Percentiles rank a stretch among this genome's conserved stretches.
These are phyloP conservation scores for Macrotis lagotis DNA, from an alignment of 2,113 vertebrate genomes.

Conservation along the genomic window DNA sequence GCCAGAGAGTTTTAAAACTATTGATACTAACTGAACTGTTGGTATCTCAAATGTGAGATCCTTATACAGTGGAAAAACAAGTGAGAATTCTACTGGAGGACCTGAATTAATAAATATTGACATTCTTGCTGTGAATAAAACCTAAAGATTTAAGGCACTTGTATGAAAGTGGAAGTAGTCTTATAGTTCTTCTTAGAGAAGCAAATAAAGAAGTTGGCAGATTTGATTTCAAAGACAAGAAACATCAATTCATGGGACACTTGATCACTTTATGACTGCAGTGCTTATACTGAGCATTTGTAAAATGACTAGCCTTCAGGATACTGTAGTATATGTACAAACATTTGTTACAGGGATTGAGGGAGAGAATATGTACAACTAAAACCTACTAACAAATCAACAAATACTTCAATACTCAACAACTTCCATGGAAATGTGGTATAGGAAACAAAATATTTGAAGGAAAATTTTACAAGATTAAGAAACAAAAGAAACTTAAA, in stretches of 20 bases:
- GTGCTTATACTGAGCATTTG: not conserved
- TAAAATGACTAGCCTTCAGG: not conserved
- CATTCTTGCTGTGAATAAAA: not conserved
- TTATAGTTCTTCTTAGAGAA: not conserved
- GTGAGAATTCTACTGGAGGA: not conserved
- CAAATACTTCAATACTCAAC: not conserved
- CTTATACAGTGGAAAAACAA: not conserved
- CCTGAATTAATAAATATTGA: not conserved
- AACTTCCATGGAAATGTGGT: not conserved
- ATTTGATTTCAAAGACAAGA: not conserved
- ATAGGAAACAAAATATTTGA: not conserved
- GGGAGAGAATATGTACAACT: not conserved
- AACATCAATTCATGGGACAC: not conserved
- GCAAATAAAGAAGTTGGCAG: not conserved
- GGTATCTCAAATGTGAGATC: not conserved
- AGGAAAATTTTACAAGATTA: not conserved
- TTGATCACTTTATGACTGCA: not conserved
- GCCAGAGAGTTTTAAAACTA: not conserved
- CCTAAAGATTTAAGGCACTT: not conserved
- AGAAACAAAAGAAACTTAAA: not conserved
- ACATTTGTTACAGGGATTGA: not conserved
- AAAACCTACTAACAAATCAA: not conserved
- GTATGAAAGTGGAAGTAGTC: not conserved
- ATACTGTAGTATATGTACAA: not conserved
- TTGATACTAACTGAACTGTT: not conserved